These are phyloP conservation scores for Toxotes jaculatrix DNA, from an alignment of 2,113 vertebrate species.

Conservation along the genomic window DNA sequence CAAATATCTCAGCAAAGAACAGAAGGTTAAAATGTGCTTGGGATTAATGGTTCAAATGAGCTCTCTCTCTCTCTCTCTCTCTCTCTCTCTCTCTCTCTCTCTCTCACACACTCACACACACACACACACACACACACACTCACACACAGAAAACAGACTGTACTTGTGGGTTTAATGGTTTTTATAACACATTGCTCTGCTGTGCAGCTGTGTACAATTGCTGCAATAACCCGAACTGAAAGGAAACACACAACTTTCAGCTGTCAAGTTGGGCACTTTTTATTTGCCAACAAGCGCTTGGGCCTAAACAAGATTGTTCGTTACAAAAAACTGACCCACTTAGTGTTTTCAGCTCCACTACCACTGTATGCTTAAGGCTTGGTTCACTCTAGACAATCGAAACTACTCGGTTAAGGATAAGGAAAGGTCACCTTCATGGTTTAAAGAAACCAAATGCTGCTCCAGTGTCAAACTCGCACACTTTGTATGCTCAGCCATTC, in stretches of 20 bases:
- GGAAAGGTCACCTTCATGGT: background rate
- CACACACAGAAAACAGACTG: background rate
- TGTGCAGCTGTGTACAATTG: background rate
- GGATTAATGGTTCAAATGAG: constrained; percentile 51
- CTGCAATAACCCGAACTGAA: constrained; percentile 1
- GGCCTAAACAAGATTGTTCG: background rate
- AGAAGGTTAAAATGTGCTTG: constrained; percentile 50
- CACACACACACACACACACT: background rate
- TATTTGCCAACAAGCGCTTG: background rate
- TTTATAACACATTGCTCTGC: background rate
- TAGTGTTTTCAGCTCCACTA: too few relatives aligned
- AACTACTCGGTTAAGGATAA: too few relatives aligned
- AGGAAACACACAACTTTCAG: background rate
- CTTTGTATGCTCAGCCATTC: background rate
- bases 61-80: too few relatives aligned
- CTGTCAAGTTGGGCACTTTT: background rate
- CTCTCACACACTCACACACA: too few relatives aligned
- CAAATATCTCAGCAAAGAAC: constrained; percentile 49
- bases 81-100: too few relatives aligned
- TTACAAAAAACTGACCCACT: background rate
- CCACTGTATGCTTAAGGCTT: too few relatives aligned
- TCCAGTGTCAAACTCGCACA: background rate
- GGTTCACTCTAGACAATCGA: too few relatives aligned
- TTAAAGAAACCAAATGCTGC: background rate
- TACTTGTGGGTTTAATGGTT: constrained; percentile 2